phyloP scores from a whole-genome alignment of 2,113 vertebrate species.

The Oreochromis spilurus region DNA sequence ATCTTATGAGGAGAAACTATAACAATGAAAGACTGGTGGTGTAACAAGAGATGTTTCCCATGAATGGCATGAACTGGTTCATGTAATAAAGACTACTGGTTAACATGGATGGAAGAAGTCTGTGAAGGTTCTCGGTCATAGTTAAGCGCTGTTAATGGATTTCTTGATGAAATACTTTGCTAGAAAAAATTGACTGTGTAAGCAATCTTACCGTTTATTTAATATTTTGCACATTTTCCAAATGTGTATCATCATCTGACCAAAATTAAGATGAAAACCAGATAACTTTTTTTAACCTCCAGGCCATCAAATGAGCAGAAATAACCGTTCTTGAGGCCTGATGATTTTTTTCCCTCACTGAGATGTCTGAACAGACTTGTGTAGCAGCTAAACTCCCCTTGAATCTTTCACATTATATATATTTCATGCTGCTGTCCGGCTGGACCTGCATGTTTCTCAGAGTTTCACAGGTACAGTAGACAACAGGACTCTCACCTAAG shows the following conservation, averaged over 20 bases:
- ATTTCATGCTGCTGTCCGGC: conserved; percentile 16
- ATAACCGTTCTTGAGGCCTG: background rate
- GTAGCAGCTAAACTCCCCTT: conserved; percentile 18
- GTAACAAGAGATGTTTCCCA: background rate
- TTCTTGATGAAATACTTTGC: background rate
- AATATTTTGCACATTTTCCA: background rate
- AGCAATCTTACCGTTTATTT: background rate
- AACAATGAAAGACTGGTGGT: background rate
- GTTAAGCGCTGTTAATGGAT: background rate
- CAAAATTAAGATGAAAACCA: background rate
- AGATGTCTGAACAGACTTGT: conserved; percentile 4
- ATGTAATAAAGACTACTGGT: background rate
- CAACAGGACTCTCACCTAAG: conserved; percentile 31
- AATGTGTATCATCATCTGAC: background rate
- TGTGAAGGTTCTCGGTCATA: background rate
- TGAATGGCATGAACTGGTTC: background rate
- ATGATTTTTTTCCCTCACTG: conserved; percentile 5
- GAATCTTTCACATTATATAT: conserved; percentile 24
- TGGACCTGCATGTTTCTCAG: background rate
- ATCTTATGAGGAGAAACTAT: background rate
- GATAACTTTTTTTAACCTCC: background rate
- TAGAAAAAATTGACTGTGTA: background rate
- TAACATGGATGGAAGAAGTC: background rate
- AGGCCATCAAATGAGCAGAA: background rate
- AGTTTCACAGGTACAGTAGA: background rate